A percentile compares a stretch with the other conserved stretches of the same genome.
phyloP scores from a whole-genome alignment of 2,113 vertebrate species.

The Oostethus manadensis region DNA sequence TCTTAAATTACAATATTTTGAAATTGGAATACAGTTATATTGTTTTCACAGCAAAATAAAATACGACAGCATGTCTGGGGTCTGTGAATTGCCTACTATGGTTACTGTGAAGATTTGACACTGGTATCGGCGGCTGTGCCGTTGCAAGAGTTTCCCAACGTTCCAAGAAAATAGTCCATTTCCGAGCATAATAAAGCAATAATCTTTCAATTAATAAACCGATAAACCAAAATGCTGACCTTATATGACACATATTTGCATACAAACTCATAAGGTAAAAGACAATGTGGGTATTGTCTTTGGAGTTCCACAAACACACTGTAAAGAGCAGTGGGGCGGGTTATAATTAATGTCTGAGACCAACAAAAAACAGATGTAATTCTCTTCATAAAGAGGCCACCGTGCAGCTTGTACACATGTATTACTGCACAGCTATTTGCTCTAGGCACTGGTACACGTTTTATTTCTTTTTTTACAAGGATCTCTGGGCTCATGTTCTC shows the following conservation, averaged over 20 bases:
- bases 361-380: constrained; percentile 67
- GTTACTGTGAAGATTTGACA: no score
- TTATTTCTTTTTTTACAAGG: constrained; percentile 53
- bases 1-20: no score
- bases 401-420: constrained; percentile 41
- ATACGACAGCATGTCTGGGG: no score
- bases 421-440: constrained; percentile 59
- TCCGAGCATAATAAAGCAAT: not conserved
- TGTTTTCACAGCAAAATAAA: no score
- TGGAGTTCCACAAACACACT: constrained; percentile 24
- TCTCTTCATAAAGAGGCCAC: constrained; percentile 57
- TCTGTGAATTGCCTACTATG: no score
- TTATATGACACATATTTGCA: not conserved
- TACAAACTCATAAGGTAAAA: constrained; percentile 1
- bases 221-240: not conserved
- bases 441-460: constrained; percentile 43
- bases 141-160: no score
- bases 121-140: no score
- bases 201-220: not conserved
- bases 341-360: constrained; percentile 59
- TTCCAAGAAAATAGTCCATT: no score
- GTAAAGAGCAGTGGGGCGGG: constrained; percentile 37
- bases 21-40: no score
- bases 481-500: constrained; percentile 21
- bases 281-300: constrained; percentile 16